Evolutionary conservation across 1,140 invertebrate genomes (phyloP), one percentile per base, ranked within the genome.

Genomic region (Danaus plexippus): DNA sequence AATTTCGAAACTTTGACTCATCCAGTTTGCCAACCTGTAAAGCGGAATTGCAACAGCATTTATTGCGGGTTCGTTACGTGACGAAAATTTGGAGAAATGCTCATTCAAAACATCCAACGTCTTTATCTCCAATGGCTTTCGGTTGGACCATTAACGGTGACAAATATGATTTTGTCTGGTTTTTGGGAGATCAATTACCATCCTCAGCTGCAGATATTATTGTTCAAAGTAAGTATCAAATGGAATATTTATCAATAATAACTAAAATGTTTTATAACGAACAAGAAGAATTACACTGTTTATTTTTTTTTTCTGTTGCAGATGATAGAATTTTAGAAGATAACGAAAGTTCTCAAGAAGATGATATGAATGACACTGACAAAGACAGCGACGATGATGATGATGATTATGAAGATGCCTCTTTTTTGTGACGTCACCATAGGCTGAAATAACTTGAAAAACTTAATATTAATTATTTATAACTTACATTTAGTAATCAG

Each of bases 121-220:
- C 49, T 57, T 32, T 63, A 53, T 52, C 53, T 42, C 57, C 61
- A 15, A 10, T 13, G 9, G 52, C 43, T 52, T 55, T 8, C 43
- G 56, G 61, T 40, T 64, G 62, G 62, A 57, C 41, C 50, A 56
- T 59, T 9, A 58, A 58, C 11, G 55, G 40, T 45, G 59, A 52
- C 18, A 52, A 52, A 56, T 56, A 52, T 47, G 59, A 56, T 52
- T 61, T 61, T 49, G 47, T 49, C 47, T 56, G 47, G 47, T 56
- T 56, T 56, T 0, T 49, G 11, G 54, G 47, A 49, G 47, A 56
- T 12, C 47, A 49, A 49, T 49, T 56, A 8, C 54, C 54, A 49
- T 56, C 47, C 7, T 49, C 42, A 9, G 47, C 49, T 49, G 47
- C 47, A 13, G 54, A 49, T 22, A 50, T 57, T 50, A 49, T 57